Base-by-base conservation (phyloP, 2,113 vertebrate genomes). In the Patagioenas fasciata region DNA sequence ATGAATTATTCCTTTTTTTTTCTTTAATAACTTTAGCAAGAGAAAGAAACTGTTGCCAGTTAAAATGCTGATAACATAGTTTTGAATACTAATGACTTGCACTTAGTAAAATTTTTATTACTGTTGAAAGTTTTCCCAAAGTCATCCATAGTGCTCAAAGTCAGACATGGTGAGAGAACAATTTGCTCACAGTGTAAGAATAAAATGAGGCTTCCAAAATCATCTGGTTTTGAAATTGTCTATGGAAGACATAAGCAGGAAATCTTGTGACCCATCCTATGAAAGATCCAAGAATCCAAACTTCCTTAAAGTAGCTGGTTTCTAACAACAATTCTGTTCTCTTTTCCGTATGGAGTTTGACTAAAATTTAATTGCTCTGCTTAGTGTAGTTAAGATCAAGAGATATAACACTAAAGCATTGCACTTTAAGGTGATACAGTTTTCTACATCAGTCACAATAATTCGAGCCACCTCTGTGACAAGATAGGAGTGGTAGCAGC, bases 331-430 rank as follows among this genome's bases (percentile, higher is more conserved):
- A 34, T 64, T 44, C 56, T 51, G 5, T 2, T 48, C 4, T 56
- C 2, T 65, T 67, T 73, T 60, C 3, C 5, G 11, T 12, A 1
- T 6, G 38, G 26, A 47, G 0, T 62, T 8, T 74, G 13, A 58
- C 3, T 5, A 28, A 66, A 71, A 60, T 54, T 54, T 58, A 67
- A 47, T 54, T 2, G 0, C 2, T 34, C 62, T n/a, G 1, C 3
- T 75, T 34, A 26, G 2, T 23, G 24, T 18, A 53, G 4, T 9
- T 66, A 66, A 78, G 18, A 26, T 69, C 38, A 91, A 32, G 34
- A 73, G 26, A 61, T 8, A 20, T 2, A 44, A 3, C 6, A 9
- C 17, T 32, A 6, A 53, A 48, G 7, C 1, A 1, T 54, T 80
- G n/a, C 5, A 8, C 3, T 61, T 70, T 5, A 31, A 10, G 29